A percentile compares a stretch with the other conserved stretches of the same genome.
These are phyloP conservation scores for Lucilia sericata DNA, from an alignment of 1,140 invertebrate species.

Conservation along the genomic window DNA sequence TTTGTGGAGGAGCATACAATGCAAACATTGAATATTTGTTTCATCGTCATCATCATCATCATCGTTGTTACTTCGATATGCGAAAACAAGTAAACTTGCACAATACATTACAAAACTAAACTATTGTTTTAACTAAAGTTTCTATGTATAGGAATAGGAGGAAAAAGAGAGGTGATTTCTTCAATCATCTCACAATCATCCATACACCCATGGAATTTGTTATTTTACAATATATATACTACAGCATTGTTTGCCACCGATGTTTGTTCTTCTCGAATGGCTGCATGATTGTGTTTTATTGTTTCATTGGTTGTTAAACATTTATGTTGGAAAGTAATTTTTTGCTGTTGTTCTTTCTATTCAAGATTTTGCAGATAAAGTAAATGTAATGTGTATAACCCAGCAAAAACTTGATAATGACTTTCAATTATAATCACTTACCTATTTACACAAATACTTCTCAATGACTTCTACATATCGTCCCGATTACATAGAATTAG, in stretches of 20 bases:
- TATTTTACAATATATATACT: not conserved
- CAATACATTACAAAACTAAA: constrained; percentile 23
- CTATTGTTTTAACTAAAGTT: constrained; percentile 41
- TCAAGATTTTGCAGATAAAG: not conserved
- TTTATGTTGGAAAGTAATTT: not conserved
- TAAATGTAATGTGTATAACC: too few relatives aligned
- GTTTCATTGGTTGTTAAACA: constrained; percentile 4
- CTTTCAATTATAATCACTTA: too few relatives aligned
- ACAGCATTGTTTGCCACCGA: not conserved
- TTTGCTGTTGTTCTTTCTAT: too few relatives aligned
- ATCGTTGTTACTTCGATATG: not conserved
- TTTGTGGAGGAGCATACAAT: not conserved
- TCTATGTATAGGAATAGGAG: not conserved
- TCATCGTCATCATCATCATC: not conserved
- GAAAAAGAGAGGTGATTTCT: not conserved
- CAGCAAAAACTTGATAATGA: too few relatives aligned
- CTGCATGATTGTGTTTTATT: constrained; percentile 17
- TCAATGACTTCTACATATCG: too few relatives aligned
- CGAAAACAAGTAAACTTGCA: too few relatives aligned
- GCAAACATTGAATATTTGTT: constrained; percentile 21
- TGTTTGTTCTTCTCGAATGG: not conserved
- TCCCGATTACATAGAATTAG: too few relatives aligned
- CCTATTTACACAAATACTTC: too few relatives aligned
- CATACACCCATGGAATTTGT: not conserved
- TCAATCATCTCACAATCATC: not conserved